Conservation (phyloP, 2,797 vertebrate species). For the Acanthornis magna region DNA sequence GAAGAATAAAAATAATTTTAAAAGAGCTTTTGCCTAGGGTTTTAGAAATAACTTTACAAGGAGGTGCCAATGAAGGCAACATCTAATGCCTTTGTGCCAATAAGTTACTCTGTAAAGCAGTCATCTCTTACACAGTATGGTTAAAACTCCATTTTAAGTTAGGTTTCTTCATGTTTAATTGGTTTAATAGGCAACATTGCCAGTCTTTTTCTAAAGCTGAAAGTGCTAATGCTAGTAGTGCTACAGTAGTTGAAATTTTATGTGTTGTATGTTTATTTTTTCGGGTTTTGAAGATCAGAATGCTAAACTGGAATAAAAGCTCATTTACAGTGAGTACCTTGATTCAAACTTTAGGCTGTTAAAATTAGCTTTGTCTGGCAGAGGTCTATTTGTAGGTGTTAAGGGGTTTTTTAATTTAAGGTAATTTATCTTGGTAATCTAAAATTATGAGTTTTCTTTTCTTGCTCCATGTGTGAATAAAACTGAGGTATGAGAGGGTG, state of each 20-base stretch:
- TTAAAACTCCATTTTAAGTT: not conserved
- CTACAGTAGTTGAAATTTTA: not conserved
- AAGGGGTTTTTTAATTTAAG: not conserved
- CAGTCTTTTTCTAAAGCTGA: not conserved
- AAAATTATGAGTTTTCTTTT: not conserved
- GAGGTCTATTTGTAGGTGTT: not conserved
- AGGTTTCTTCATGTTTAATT: rapidly evolving
- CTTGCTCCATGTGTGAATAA: rapidly evolving
- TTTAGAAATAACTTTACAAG: not conserved
- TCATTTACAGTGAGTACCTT: not conserved
- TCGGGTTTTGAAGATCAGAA: not conserved
- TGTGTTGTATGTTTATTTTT: not conserved
- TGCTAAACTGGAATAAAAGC: not conserved
- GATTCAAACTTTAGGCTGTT: not conserved
- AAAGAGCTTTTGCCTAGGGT: not conserved
- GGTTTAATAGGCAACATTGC: not conserved
- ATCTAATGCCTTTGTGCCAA: not conserved
- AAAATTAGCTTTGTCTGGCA: not conserved
- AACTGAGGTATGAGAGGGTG: not conserved
- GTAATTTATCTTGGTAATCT: not conserved
- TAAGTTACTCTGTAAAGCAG: not conserved
- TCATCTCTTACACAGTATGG: not conserved
- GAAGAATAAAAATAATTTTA: not conserved
- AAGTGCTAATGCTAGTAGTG: not conserved
- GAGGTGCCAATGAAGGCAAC: not conserved